Evolutionary conservation across 2,113 vertebrate species (phyloP), one percentile per base, ranked within the genome.

Genomic region (Colistium nudipinnis): DNA sequence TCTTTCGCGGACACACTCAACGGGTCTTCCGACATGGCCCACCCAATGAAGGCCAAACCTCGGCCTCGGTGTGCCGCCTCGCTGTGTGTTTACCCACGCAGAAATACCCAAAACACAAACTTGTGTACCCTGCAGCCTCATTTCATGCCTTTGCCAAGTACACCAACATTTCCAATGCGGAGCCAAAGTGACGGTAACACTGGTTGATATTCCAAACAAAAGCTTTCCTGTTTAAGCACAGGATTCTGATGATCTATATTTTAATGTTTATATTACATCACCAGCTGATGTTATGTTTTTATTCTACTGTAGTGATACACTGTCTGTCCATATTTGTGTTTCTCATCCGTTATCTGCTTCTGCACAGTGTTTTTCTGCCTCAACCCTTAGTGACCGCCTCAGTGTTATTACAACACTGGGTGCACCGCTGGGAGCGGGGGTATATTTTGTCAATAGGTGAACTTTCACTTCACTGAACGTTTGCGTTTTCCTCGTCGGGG

Each of bases 11-110:
- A 39, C 48, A 36, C 53, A 62, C 36, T 43, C 13, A 57, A 4
- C 41, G 16, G 2, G 55, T 45, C 30, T 52, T 56, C 56, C 19
- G 66, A 49, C 12, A 27, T 22, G 44, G 36, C 60, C 70, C 44
- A 47, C 47, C 48, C 44, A 71, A 14, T 71, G 61, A 68, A 76
- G 56, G 68, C 22, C 48, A 74, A 70, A 62, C 54, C 27, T 62
- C 57, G 56, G 44, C 76, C 70, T 62, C 24, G 33, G 24, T 60
- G 45, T 4, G 2, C 24, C 48, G 43, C 48, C 27, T 73, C 55
- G 49, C 28, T 48, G 39, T 44, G 57, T n/a, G 27, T 24, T n/a
- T n/a, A n/a, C n/a, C n/a, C 51, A 48, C 62, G 54, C 33, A 54
- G 27, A 76, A 70, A 70, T 25, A 68, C 19, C 14, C 20, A 51